Evolutionary conservation across 2,113 vertebrate species (phyloP).

Genomic region (Oncorhynchus kisutch): DNA sequence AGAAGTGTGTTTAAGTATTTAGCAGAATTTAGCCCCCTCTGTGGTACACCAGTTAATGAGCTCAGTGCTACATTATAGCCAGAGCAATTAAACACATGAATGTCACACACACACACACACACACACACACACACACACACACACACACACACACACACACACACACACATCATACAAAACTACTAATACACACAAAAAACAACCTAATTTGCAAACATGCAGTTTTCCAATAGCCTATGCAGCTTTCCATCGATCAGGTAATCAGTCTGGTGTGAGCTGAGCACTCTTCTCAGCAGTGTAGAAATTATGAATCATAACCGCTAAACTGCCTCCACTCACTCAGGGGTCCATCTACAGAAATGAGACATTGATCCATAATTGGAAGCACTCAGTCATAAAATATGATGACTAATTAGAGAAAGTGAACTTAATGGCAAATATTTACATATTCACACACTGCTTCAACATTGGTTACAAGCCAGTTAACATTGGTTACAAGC

Average conservation of each 20-base stretch:
- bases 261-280: slow-evolving; percentile 24
- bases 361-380: slow-evolving; percentile 78
- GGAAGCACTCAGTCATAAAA: slow-evolving; percentile 74
- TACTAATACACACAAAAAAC: background rate
- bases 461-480: slow-evolving; percentile 42
- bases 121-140: slow-evolving; percentile 3
- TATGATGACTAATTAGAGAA: slow-evolving; percentile 76
- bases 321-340: slow-evolving; percentile 43
- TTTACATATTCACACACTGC: slow-evolving; percentile 64
- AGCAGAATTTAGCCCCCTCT: slow-evolving; percentile 32
- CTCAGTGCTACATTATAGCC: slow-evolving; percentile 53
- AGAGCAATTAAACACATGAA: slow-evolving; percentile 46
- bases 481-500: slow-evolving; percentile 36
- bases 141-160: background rate
- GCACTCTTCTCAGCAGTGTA: slow-evolving; percentile 34
- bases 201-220: background rate
- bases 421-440: slow-evolving; percentile 64
- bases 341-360: slow-evolving; percentile 59
- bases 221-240: slow-evolving; percentile 13
- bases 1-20: slow-evolving; percentile 52
- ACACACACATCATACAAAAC: background rate
- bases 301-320: slow-evolving; percentile 55
- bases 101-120: slow-evolving; percentile 3
- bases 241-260: slow-evolving; percentile 51
- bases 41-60: slow-evolving; percentile 52